Evolutionary conservation across 2,797 vertebrate species (phyloP), one percentile per base, ranked within the genome.

Genomic region (Gobio occitaniae): DNA sequence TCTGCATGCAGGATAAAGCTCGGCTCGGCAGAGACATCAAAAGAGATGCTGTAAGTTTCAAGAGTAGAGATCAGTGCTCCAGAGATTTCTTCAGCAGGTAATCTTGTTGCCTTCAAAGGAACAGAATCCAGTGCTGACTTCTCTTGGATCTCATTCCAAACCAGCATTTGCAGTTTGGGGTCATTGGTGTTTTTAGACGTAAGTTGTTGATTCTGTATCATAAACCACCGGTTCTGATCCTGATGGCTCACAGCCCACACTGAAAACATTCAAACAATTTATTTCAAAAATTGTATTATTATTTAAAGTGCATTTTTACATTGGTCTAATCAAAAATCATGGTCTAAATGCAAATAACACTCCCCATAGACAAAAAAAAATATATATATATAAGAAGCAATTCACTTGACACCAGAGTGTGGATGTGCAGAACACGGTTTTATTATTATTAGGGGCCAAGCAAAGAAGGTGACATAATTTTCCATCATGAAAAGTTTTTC

Each of bases 1-100:
- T 90, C 86, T 88, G 80, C 89, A 89, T 91, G 90, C 83, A 91
- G 87, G 93, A 93, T 91, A 94, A 93, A 93, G 88, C 92, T 90
- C 86, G 84, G 72, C 78, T 91, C 94, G 93, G 93, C 93, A 90
- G 54, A 50, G 17, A 88, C 90, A 93, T 93, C 88, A 93, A 92
- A 93, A 86, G 87, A 87, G 82, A 80, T 89, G 90, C 88, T 89
- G 86, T 90, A 85, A 89, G 87, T 92, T 91, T 90, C 56, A 84
- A 89, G 89, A 89, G 86, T 87, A 82, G 85, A 78, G 61, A 83
- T 86, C 56, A 72, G 80, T 87, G 90, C 90, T 91, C 92, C 85
- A 88, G 86, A 92, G 89, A 92, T 88, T 93, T 89, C 89, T 12
- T 36, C 83, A 80, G 74, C 91, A 90, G 86, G 89, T 87, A 59